Base-by-base conservation (phyloP, 2,797 vertebrate genomes). In the Selene dorsalis region DNA sequence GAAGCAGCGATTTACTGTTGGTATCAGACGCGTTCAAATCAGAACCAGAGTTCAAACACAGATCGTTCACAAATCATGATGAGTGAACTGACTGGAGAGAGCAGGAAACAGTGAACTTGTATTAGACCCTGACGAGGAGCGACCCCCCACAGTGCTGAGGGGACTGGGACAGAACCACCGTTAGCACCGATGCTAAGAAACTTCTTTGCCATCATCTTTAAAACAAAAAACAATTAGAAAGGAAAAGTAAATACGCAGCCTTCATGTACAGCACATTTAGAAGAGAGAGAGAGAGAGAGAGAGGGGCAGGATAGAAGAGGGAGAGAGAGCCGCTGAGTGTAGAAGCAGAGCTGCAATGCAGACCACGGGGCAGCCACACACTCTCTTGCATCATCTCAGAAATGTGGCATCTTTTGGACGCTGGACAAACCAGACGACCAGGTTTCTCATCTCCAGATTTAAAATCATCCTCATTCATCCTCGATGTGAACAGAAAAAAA, bases 271-370 rank as follows among this genome's bases (percentile, higher is more conserved):
- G 88, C 88, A 85, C 78, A 81, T 86, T 83, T 69, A 66, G 30
- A 16, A 59, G n/a, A 30, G 74, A 67, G 43, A 78, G 72, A 52
- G 3, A n/a, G n/a, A n/a, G n/a, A n/a, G n/a, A n/a, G 32, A 8
- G 32, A 8, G 32, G 32, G 32, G 48, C 20, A 4, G 18, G 38
- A 68, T 22, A 3, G 67, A 53, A 62, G 58, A 28, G 43, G 26
- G 77, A 43, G 60, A 58, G 75, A 66, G 47, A 81, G 73, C 58
- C 35, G 75, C 81, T 58, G 84, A 84, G 81, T 89, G 86, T 82
- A 83, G 88, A 83, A 84, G 80, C 73, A 80, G 83, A 90, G 84
- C 93, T 93, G 93, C 93, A 94, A 85, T 93, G 92, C 93, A 92
- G 93, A 89, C 87, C 87, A 80, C 56, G 32, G 78, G 73, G 73